phyloP scores from a whole-genome alignment of 2,797 vertebrate species.

The Ispidina lecontei region DNA sequence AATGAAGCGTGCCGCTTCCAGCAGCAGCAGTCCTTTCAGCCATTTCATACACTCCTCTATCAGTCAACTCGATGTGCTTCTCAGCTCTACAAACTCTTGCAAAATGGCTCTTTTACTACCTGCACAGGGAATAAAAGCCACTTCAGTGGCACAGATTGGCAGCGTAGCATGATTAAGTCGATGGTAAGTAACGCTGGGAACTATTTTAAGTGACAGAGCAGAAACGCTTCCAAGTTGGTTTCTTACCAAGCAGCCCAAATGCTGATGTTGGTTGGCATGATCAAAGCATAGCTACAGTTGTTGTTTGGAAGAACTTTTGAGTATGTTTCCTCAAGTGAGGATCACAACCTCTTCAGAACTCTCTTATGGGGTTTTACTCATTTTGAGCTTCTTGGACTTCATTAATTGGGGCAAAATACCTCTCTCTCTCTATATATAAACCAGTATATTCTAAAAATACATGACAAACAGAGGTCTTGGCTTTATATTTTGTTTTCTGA shows the following conservation, averaged over 20 bases:
- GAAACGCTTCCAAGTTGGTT: slow-evolving; percentile 24
- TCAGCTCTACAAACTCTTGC: not conserved
- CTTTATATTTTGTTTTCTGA: not conserved
- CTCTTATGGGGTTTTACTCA: not conserved
- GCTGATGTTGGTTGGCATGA: not conserved
- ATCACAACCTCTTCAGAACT: not conserved
- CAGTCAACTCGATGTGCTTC: not conserved
- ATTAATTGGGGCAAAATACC: not conserved
- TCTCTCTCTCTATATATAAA: not conserved
- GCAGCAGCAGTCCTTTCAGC: slow-evolving; percentile 12
- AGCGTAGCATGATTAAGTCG: not conserved
- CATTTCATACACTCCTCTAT: not conserved
- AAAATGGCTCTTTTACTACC: slow-evolving; percentile 22
- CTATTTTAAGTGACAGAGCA: slow-evolving; percentile 1
- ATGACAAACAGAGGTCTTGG: not conserved
- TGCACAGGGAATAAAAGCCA: slow-evolving; percentile 7
- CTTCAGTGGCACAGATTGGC: not conserved
- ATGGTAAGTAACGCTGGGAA: not conserved
- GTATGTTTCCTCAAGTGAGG: not conserved
- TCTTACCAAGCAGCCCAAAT: not conserved
- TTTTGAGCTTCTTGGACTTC: not conserved
- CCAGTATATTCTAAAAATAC: not conserved
- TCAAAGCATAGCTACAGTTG: not conserved
- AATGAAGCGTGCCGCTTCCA: not conserved
- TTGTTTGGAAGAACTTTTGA: not conserved